Evolutionary conservation across 92 coral and sea anemone species (phyloP).

Genomic region (Blastomussa wellsi): DNA sequence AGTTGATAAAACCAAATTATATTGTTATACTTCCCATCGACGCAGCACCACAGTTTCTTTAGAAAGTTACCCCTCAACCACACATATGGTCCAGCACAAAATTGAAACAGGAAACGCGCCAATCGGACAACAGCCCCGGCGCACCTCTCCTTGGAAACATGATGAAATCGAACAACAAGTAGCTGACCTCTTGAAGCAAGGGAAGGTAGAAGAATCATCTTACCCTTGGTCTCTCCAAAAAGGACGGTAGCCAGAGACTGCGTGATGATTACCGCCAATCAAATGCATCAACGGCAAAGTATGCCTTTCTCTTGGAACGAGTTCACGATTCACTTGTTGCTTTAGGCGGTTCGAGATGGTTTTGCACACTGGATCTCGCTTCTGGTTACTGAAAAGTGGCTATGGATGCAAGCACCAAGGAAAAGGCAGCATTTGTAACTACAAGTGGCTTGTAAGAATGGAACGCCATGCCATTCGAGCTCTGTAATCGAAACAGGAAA

Average conservation of each 20-base stretch:
- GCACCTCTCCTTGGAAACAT: too few relatives aligned
- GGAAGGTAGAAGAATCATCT: conserved; percentile 36
- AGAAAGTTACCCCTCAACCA: too few relatives aligned
- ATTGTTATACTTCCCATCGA: too few relatives aligned
- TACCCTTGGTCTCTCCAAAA: conserved; percentile 52
- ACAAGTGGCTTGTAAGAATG: conserved; percentile 35
- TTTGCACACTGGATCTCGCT: conserved; percentile 23
- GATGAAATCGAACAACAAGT: conserved; percentile 40
- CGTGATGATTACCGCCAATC: conserved; percentile 22
- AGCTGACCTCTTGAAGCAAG: conserved; percentile 39
- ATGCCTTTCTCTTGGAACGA: conserved; percentile 45
- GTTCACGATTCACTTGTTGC: conserved; percentile 38
- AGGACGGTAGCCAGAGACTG: conserved; percentile 32
- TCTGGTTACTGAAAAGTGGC: conserved; percentile 38
- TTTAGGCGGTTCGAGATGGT: too few relatives aligned
- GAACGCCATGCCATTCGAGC: conserved; percentile 32
- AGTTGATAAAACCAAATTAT: too few relatives aligned
- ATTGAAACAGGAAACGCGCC: conserved; percentile 9
- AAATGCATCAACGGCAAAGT: conserved; percentile 42
- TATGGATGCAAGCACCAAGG: conserved; percentile 6
- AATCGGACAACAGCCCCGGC: conserved; percentile 39
- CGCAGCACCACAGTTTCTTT: too few relatives aligned
- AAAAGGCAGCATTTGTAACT: conserved; percentile 28
- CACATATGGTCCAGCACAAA: conserved; percentile 5
- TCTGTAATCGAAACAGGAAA: too few relatives aligned